phyloP scores from a whole-genome alignment of 2,797 vertebrate genomes.

The Lateolabrax maculatus region DNA sequence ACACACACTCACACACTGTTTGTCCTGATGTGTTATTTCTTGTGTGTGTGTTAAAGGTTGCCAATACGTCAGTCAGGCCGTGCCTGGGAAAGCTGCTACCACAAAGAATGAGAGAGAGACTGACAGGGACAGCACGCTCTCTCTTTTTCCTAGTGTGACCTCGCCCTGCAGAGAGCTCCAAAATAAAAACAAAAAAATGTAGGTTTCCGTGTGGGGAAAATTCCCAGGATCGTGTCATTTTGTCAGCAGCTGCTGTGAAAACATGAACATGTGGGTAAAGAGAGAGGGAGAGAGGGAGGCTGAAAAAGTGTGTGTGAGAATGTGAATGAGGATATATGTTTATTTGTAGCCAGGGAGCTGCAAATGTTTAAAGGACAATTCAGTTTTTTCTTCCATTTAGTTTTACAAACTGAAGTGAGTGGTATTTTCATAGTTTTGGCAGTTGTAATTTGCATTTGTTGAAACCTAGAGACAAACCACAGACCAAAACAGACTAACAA shows the following conservation, averaged over 20 bases:
- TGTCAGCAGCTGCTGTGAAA: constrained; percentile 63
- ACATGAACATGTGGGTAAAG: constrained; percentile 55
- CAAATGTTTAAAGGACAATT: not conserved
- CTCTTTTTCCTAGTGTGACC: constrained; percentile 59
- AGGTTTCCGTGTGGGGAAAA: constrained; percentile 67
- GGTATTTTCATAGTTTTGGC: constrained; percentile 5
- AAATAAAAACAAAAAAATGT: constrained; percentile 67
- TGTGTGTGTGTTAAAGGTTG: constrained; percentile 54
- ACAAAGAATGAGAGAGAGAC: constrained; percentile 27
- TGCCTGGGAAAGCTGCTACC: constrained; percentile 58
- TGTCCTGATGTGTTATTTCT: constrained; percentile 34
- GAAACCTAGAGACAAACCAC: not conserved
- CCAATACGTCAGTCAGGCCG: constrained; percentile 61
- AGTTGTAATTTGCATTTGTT: not conserved
- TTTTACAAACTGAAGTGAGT: not conserved
- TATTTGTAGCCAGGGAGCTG: constrained; percentile 7
- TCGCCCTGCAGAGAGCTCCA: constrained; percentile 68
- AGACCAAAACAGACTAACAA: not conserved
- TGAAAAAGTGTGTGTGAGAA: not conserved
- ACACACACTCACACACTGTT: constrained; percentile 12
- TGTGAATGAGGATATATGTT: not conserved
- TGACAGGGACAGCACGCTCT: constrained; percentile 57
- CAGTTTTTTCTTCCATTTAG: not conserved
- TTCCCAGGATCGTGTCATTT: constrained; percentile 58
- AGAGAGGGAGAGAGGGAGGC: constrained; percentile 1